Evolutionary conservation across 1,140 invertebrate species (phyloP).

Genomic region (Tetranychus cinnabarinus): DNA sequence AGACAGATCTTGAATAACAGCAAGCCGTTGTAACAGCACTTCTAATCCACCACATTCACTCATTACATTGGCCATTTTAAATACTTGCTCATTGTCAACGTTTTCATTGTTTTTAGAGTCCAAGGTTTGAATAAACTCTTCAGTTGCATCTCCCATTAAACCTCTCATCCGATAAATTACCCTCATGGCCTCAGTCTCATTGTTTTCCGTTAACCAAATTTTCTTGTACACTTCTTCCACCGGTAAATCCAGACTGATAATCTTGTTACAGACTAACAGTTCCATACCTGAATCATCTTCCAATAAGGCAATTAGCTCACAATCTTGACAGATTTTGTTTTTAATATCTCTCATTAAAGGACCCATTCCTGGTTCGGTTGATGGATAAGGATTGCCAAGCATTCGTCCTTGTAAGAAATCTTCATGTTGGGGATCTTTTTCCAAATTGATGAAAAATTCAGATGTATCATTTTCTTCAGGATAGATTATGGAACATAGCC

Average conservation of each 20-base stretch:
- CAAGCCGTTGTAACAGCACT: constrained; percentile 36
- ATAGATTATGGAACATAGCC: constrained; percentile 88
- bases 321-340: constrained; percentile 93
- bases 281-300: constrained; percentile 99
- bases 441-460: constrained; percentile 83
- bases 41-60: constrained; percentile 63
- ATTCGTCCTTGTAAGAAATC: constrained; percentile 92
- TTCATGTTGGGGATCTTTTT: constrained; percentile 95
- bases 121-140: constrained; percentile 88
- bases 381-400: constrained; percentile 87
- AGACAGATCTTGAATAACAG: constrained; percentile 39
- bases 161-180: constrained; percentile 96
- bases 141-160: constrained; percentile 84
- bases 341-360: constrained; percentile 94
- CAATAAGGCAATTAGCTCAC: constrained; percentile 77
- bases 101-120: constrained; percentile 66
- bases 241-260: constrained; percentile 81
- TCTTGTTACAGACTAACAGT: constrained; percentile 92
- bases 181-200: constrained; percentile 63
- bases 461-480: constrained; percentile 89
- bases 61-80: constrained; percentile 49
- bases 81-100: constrained; percentile 81
- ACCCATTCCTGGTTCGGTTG: constrained; percentile 69
- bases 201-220: constrained; percentile 47
- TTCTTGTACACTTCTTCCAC: constrained; percentile 54